Evolutionary conservation across 1,140 invertebrate species (phyloP).

Genomic region (Caerostris darwini): DNA sequence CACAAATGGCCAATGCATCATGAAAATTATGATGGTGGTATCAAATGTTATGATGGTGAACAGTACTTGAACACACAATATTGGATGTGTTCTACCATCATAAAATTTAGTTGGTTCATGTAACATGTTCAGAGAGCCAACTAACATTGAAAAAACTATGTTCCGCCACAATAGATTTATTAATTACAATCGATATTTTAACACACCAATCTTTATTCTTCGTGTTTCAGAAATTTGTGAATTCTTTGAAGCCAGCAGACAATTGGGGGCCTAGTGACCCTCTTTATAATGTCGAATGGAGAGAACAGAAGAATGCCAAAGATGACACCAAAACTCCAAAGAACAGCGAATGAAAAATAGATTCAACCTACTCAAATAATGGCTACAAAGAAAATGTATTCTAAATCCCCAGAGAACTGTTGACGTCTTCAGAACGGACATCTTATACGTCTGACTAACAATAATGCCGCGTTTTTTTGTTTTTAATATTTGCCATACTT

Average conservation of each 20-base stretch:
- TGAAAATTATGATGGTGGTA: too few relatives aligned
- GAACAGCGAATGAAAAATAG: constrained; percentile 5
- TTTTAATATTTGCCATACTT: not conserved
- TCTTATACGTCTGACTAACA: not conserved
- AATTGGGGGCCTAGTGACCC: constrained; percentile 75
- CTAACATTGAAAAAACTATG: too few relatives aligned
- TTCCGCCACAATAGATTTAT: too few relatives aligned
- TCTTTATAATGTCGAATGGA: constrained; percentile 31
- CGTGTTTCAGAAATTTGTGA: constrained; percentile 66
- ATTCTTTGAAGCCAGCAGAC: constrained; percentile 53
- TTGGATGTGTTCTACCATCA: too few relatives aligned
- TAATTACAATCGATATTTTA: too few relatives aligned
- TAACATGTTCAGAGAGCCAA: too few relatives aligned
- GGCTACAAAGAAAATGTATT: constrained; percentile 66
- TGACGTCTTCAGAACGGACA: not conserved
- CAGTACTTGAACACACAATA: too few relatives aligned
- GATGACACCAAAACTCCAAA: not conserved
- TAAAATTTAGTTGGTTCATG: too few relatives aligned
- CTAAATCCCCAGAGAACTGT: not conserved
- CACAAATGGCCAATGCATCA: too few relatives aligned
- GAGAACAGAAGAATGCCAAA: not conserved
- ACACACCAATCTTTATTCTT: too few relatives aligned
- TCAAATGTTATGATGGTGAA: too few relatives aligned
- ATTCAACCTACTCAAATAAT: constrained; percentile 40
- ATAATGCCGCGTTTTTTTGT: not conserved